These are phyloP conservation scores for Pseudoips prasinana DNA, from an alignment of 2,888 invertebrate genomes.

Conservation along the genomic window DNA sequence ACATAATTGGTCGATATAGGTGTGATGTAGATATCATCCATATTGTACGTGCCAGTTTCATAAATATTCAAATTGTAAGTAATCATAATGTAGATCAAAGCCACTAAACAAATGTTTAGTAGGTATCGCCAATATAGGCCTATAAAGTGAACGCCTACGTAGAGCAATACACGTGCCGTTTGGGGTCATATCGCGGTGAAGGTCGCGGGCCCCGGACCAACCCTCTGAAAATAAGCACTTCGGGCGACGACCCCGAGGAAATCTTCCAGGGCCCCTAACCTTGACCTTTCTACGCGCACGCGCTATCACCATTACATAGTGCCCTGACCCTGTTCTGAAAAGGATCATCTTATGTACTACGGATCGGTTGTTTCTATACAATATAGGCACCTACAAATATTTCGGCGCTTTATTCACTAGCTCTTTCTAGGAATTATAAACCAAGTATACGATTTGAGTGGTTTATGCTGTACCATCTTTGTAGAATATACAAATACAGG, in stretches of 20 bases:
- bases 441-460: no score
- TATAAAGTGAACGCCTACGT: slow-evolving; percentile 54
- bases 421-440: no score
- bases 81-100: slow-evolving; percentile 4
- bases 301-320: slow-evolving; percentile 67
- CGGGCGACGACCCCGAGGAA: slow-evolving; percentile 72
- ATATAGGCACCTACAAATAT: slow-evolving; percentile 2
- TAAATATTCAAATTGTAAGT: no score
- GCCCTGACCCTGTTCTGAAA: slow-evolving; percentile 75
- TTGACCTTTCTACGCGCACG: slow-evolving; percentile 79
- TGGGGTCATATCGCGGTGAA: slow-evolving; percentile 66
- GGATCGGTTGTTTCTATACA: slow-evolving; percentile 18
- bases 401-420: no score
- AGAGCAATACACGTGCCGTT: slow-evolving; percentile 63
- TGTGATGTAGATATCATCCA: no score
- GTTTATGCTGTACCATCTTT: no score
- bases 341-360: slow-evolving; percentile 50
- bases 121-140: slow-evolving; percentile 5
- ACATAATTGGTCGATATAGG: no score
- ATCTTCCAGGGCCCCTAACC: slow-evolving; percentile 78
- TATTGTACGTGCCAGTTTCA: no score
- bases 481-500: no score
- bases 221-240: slow-evolving; percentile 67
- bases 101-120: no score
- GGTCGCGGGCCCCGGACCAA: slow-evolving; percentile 65